Base-by-base conservation (phyloP, 2,888 invertebrate species). In the Zaprionus obscuricornis region DNA sequence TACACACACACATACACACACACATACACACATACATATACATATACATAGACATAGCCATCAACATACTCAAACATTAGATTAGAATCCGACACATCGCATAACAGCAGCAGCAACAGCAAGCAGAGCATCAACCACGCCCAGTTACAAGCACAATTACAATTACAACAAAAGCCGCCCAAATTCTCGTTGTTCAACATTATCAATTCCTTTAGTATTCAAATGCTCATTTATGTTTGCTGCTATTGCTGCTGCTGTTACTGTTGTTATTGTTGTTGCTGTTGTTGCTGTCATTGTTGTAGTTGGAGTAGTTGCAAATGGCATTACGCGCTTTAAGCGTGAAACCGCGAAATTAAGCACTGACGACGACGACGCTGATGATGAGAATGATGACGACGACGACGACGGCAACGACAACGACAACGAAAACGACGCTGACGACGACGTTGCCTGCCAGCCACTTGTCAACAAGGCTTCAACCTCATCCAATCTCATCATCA, bases 141-240 rank as follows among this genome's bases (percentile, higher is more conserved):
- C 72, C 66, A 60, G 13, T 66, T 57, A 69, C 73, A 73, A 59
- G 59, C 47, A 59, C 73, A 68, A 73, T 75, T 66, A 70, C 65
- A 65, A 66, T 59, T 66, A 66, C 74, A 77, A 70, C 70, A 66
- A 69, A 73, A 66, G 56, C 62, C 55, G 46, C 47, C 46, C 62
- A 45, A 71, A 50, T 52, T 49, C 54, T 42, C 57, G 26, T 63
- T 66, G 59, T 66, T 69, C 66, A 43, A 55, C 74, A 76, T 73
- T 68, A 66, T 76, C 78, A 76, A 82, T 68, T 78, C 71, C 69
- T 72, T 74, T 72, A 73, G 71, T 74, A 76, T 73, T 67, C 73
- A 81, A 76, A 85, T 76, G 74, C 55, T 66, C 74, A 79, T 79
- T 71, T 78, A 45, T 55, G 59, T 34, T 50, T 42, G 65, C 37